Percentiles rank a stretch among this genome's conserved stretches.
Conservation (phyloP, 1,140 invertebrate species). For the Branchinecta lindahli region DNA sequence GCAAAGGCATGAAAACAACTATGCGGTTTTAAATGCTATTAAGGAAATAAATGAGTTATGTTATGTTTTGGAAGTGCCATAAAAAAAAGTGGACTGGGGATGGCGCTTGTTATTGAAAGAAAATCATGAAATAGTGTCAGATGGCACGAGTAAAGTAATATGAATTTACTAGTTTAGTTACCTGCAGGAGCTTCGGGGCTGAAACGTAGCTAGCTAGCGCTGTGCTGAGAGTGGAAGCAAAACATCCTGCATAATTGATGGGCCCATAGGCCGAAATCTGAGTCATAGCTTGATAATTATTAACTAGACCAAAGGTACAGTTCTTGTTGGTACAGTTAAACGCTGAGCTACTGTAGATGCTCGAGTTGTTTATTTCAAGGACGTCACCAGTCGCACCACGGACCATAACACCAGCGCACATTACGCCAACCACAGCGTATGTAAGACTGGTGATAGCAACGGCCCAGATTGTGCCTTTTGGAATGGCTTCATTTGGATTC, state of each 20-base stretch:
- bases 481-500: constrained; percentile 36
- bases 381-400: neutral
- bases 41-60: too few species aligned
- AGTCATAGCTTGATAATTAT: constrained; percentile 59
- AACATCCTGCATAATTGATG: constrained; percentile 61
- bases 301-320: constrained; percentile 14
- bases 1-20: too few species aligned
- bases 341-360: neutral
- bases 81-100: too few species aligned
- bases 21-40: too few species aligned
- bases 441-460: constrained; percentile 38
- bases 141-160: too few species aligned
- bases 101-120: too few species aligned
- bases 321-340: constrained; percentile 16
- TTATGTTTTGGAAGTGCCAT: too few species aligned
- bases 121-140: too few species aligned
- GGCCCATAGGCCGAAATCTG: constrained; percentile 75
- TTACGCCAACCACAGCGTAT: constrained; percentile 28
- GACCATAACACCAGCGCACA: constrained; percentile 10
- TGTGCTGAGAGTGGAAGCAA: constrained; percentile 42
- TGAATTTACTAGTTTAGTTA: too few species aligned
- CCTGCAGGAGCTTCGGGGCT: constrained; percentile 43
- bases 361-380: constrained; percentile 7
- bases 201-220: constrained; percentile 41
- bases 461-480: constrained; percentile 41